Evolutionary conservation across 2,113 vertebrate genomes (phyloP), one percentile per base, ranked within the genome.

Genomic region (Misgurnus mizolepis): DNA sequence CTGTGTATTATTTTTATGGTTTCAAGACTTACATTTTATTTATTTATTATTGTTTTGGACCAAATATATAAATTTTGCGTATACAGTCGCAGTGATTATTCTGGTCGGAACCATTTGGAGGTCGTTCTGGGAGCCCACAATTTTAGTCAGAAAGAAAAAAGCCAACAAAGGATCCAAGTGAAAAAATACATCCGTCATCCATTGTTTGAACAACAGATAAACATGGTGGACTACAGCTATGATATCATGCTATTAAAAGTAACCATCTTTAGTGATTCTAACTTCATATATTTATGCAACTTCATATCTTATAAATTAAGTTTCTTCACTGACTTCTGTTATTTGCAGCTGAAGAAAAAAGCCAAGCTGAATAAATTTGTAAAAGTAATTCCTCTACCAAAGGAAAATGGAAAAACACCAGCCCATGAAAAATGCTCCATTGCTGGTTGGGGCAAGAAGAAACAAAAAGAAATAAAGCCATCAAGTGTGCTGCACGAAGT

Each of bases 51-150:
- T 47, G 3, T 47, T 47, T 47, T 22, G 22, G 22, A 3, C 27
- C 27, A 34, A 34, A 47, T 47, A 2, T 53, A 22, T 27, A 27
- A 7, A 15, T 17, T 74, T 18, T 60, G 9, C n/a, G 27, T 15
- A 6, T 0, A 0, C 55, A 74, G 70, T 5, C n/a, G 0, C 12
- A 45, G 6, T 47, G 56, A 8, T 4, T 65, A 4, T 27, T 50
- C 39, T 41, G 17, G 55, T 6, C 6, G 0, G 7, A 39, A 10
- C 7, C 11, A 71, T n/a, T 12, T 82, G 34, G 87, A 55, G 0
- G 90, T 89, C 15, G 86, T 93, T 18, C 87, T 93, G 14, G 91
- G 92, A 70, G 91, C 88, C 53, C 89, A 92, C 39, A 6, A 91
- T 61, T 72, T 90, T 10, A 80, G 2, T 1, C 79, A 84, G 22